Percentiles rank a stretch among this genome's conserved stretches.
Conservation (phyloP, 2,113 vertebrate genomes). For the Nyctibius bracteatus region DNA sequence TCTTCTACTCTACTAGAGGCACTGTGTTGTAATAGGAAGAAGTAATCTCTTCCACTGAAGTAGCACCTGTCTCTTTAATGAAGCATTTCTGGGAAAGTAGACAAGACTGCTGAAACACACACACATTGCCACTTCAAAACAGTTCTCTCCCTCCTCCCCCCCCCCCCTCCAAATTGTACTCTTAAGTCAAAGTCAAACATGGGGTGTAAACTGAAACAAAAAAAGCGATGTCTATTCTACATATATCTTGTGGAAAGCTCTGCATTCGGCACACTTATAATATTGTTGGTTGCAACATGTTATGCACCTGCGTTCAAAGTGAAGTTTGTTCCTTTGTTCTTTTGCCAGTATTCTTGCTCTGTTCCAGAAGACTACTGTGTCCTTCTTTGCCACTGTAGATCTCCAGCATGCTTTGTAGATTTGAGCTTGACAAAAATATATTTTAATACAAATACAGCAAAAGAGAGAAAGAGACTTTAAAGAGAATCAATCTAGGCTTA, state of each 20-base stretch:
- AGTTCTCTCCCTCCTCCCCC: background rate
- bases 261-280: background rate
- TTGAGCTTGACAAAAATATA: background rate
- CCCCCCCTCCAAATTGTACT: background rate
- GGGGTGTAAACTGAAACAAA: background rate
- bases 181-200: background rate
- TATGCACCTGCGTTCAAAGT: conserved; percentile 1
- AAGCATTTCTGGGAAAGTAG: background rate
- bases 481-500: background rate
- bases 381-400: background rate
- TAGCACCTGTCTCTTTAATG: background rate
- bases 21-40: background rate
- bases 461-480: background rate
- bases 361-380: background rate
- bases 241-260: background rate
- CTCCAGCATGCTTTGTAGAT: background rate
- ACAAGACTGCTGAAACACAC: background rate
- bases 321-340: conserved; percentile 16
- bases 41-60: background rate
- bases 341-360: background rate
- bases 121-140: background rate
- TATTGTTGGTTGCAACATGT: background rate
- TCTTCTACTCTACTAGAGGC: background rate
- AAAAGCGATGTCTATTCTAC: background rate
- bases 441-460: background rate